phyloP scores from a whole-genome alignment of 2,797 vertebrate species.

The Sebastes glaucus region DNA sequence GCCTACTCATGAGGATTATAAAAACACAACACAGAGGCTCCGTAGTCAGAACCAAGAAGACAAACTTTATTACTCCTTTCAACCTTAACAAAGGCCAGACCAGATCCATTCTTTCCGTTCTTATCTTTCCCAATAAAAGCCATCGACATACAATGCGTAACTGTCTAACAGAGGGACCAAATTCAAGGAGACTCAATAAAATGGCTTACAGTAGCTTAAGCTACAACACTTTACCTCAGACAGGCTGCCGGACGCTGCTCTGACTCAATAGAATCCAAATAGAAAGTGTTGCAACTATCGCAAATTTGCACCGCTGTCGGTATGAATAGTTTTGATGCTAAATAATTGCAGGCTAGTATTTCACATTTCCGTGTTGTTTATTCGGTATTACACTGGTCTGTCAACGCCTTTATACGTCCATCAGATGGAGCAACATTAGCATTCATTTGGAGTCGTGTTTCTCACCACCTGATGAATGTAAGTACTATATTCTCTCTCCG shows the following conservation, averaged over 20 bases:
- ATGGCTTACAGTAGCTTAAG: not conserved
- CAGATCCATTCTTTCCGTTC: not conserved
- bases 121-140: not conserved
- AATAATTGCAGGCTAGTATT: not conserved
- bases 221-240: not conserved
- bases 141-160: not conserved
- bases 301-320: not conserved
- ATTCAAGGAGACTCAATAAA: not conserved
- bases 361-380: not conserved
- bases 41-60: not conserved
- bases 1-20: not conserved
- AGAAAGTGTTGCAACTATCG: not conserved
- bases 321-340: not conserved
- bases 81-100: not conserved
- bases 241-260: not conserved
- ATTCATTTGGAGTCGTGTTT: not conserved
- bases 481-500: not conserved
- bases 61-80: not conserved
- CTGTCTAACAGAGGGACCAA: not conserved
- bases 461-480: not conserved
- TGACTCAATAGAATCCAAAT: too few species aligned
- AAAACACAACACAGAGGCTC: not conserved
- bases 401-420: not conserved
- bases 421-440: not conserved
- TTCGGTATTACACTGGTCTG: not conserved